These are phyloP conservation scores for Panagrolaimus sp. DNA, from an alignment of 1,140 invertebrate genomes.

Conservation along the genomic window DNA sequence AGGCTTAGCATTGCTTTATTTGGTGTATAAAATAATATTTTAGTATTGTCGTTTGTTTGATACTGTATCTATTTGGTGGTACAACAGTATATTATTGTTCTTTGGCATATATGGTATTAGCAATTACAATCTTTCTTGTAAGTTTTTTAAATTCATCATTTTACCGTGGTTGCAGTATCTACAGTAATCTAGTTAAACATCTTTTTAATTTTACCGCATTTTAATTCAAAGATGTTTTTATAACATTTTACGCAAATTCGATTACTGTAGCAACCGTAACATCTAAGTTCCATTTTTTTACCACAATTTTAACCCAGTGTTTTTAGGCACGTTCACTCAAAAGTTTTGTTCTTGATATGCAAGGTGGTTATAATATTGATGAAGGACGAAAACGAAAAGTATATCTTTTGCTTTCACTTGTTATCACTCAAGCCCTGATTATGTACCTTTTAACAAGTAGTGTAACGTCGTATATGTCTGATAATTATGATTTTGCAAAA, in stretches of 20 bases:
- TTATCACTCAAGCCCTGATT: conserved; percentile 78
- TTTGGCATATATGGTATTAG: conserved; percentile 73
- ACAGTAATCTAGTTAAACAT: too few relatives aligned
- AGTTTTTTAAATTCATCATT: conserved; percentile 57
- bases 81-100: conserved; percentile 73
- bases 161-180: too few relatives aligned
- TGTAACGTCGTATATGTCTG: conserved; percentile 48
- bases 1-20: conserved; percentile 1
- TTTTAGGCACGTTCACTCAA: conserved; percentile 72
- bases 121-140: conserved; percentile 83
- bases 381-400: conserved; percentile 75
- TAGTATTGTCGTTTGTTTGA: conserved; percentile 74
- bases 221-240: too few relatives aligned
- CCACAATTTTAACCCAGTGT: too few relatives aligned
- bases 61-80: conserved; percentile 70
- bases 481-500: conserved; percentile 52
- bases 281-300: too few relatives aligned
- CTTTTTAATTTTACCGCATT: too few relatives aligned
- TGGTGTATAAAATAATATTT: conserved; percentile 44
- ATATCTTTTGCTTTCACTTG: conserved; percentile 84
- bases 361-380: conserved; percentile 52
- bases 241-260: too few relatives aligned
- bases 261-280: too few relatives aligned
- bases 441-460: conserved; percentile 81
- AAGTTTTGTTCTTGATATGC: conserved; percentile 68